phyloP scores from a whole-genome alignment of 2,888 invertebrate species.

The Psylliodes chrysocephalus region DNA sequence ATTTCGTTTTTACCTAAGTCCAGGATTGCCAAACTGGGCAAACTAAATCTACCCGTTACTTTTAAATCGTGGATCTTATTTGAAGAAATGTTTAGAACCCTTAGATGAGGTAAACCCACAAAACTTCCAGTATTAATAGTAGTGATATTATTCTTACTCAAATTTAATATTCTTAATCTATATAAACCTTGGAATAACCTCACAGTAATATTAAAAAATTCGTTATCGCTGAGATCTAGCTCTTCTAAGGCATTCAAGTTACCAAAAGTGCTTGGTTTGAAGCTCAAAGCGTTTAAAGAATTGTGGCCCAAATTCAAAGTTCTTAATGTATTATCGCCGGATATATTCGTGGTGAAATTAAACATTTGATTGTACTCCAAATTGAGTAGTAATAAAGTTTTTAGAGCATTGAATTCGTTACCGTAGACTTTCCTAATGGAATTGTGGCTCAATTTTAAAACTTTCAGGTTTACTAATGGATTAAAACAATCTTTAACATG shows the following conservation, averaged over 20 bases:
- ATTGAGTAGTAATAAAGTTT: conserved; percentile 42
- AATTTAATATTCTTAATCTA: conserved; percentile 52
- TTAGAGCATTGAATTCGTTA: conserved; percentile 49
- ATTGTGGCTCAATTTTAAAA: conserved; percentile 53
- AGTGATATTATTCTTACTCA: conserved; percentile 54
- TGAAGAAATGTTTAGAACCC: conserved; percentile 54
- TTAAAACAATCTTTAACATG: conserved; percentile 27
- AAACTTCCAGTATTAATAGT: conserved; percentile 55
- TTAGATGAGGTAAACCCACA: conserved; percentile 56
- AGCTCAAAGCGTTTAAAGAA: conserved; percentile 49
- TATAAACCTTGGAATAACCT: conserved; percentile 54
- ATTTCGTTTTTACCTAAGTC: conserved; percentile 57
- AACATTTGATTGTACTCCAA: conserved; percentile 53
- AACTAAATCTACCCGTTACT: conserved; percentile 53
- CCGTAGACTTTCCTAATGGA: conserved; percentile 40
- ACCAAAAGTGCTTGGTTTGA: conserved; percentile 50
- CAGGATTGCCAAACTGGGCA: conserved; percentile 55
- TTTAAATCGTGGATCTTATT: conserved; percentile 51
- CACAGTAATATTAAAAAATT: conserved; percentile 49
- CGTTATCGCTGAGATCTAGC: conserved; percentile 53
- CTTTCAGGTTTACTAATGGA: conserved; percentile 42
- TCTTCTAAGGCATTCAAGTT: conserved; percentile 54
- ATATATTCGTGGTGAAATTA: conserved; percentile 49
- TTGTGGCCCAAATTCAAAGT: conserved; percentile 55
- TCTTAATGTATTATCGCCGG: conserved; percentile 53